Evolutionary conservation across 2,797 vertebrate genomes (phyloP), one percentile per base, ranked within the genome.

Genomic region (Martes flavigula): DNA sequence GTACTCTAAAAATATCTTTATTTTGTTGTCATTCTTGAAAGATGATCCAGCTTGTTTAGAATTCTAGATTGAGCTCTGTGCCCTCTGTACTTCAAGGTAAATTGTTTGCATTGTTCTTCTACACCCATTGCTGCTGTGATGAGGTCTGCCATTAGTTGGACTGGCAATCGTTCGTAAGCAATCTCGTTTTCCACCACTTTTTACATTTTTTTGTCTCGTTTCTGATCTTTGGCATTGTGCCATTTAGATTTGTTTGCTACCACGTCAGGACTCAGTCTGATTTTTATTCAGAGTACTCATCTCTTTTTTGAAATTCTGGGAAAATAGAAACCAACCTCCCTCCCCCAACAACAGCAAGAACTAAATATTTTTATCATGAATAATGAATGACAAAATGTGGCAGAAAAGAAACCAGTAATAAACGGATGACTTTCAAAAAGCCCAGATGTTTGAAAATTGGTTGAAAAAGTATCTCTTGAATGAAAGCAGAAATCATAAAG

Each of bases 251-350:
- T 86, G 56, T 38, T 88, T 84, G 75, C 56, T 18, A 90, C 11
- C 46, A 14, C 43, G 18, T 51, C 66, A 21, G 8, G 21, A 77
- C 12, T 72, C 48, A 68, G 8, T 64, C 7, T 64, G 21, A 87
- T 35, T 90, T 96, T 97, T 92, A n/a, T 87, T 75, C 20, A 77
- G 35, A 78, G 10, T 11, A 54, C 7, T 75, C 68, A 78, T 93
- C n/a, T 72, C 25, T 90, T 94, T 91, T 30, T 77, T 82, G n/a
- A 70, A 77, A 86, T 48, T 1, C 5, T 3, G 27, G 20, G 3
- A 88, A 90, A 68, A 56, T 51, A 68, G 79, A 87, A 89, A 40
- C 18, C 20, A 62, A 32, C 9, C 9, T 18, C 64, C 64, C 23
- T n/a, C n/a, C 18, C 12, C 40, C 23, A 68, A 48, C 1, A 94